phyloP scores from a whole-genome alignment of 1,140 invertebrate species.

The Heliconius himera region DNA sequence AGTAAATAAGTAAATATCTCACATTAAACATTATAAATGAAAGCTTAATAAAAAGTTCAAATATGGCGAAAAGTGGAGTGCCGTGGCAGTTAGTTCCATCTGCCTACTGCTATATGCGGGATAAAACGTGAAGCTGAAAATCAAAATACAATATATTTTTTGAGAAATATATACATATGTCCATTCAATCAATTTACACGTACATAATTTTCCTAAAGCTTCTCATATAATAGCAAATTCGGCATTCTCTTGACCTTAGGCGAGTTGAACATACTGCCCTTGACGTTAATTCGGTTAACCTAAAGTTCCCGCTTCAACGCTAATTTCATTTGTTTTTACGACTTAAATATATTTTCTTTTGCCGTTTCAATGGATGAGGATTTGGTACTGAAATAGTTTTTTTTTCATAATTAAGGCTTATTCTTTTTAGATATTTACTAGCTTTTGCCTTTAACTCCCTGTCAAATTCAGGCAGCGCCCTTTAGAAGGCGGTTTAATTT shows the following conservation, averaged over 20 bases:
- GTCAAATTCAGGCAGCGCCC: too few relatives aligned
- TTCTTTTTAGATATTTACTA: too few relatives aligned
- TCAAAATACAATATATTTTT: neutral
- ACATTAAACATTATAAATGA: too few relatives aligned
- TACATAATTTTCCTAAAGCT: neutral
- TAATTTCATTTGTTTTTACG: constrained; percentile 3
- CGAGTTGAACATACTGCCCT: neutral
- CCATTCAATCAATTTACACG: neutral
- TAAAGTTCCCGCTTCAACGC: neutral
- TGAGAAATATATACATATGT: too few relatives aligned
- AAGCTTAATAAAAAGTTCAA: too few relatives aligned
- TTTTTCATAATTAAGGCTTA: too few relatives aligned
- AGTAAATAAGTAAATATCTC: too few relatives aligned
- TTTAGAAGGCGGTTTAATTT: too few relatives aligned
- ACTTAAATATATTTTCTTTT: constrained; percentile 1
- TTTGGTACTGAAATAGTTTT: neutral
- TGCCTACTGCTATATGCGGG: neutral
- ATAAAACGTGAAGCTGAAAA: neutral
- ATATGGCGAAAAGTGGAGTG: neutral
- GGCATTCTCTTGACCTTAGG: neutral
- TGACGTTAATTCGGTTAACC: neutral
- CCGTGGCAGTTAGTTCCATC: neutral
- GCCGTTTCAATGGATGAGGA: neutral
- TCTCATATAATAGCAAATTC: neutral
- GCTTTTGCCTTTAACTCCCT: too few relatives aligned